Percentiles rank a stretch among this genome's conserved stretches.
Conservation (phyloP, 2,797 vertebrate genomes). For the Molossus alvarezi region DNA sequence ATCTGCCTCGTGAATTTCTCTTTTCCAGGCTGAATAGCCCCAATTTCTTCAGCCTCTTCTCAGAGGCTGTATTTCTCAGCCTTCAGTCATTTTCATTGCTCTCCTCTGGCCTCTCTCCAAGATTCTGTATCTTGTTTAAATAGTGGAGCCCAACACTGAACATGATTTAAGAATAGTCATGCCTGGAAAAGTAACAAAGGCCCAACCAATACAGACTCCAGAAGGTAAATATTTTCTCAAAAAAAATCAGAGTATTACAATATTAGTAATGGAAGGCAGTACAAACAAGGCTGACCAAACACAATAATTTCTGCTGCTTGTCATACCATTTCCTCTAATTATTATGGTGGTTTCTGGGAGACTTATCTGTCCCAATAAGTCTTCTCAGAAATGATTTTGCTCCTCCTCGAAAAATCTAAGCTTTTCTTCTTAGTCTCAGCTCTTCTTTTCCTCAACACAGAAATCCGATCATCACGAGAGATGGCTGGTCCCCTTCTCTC, state of each 20-base stretch:
- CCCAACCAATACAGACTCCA: slow-evolving; percentile 64
- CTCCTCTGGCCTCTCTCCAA: slow-evolving; percentile 82
- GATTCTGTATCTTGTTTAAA: slow-evolving; percentile 83
- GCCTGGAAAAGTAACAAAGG: slow-evolving; percentile 81
- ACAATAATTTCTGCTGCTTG: slow-evolving; percentile 58
- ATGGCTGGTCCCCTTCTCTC: neutral
- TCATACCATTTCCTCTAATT: slow-evolving; percentile 59
- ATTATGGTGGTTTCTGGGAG: slow-evolving; percentile 45
- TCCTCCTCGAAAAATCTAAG: slow-evolving; percentile 36
- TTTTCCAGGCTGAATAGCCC: slow-evolving; percentile 27
- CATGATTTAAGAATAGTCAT: slow-evolving; percentile 82
- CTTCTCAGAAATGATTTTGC: slow-evolving; percentile 56
- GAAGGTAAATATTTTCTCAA: slow-evolving; percentile 79
- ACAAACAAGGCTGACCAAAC: slow-evolving; percentile 59
- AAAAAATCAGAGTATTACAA: slow-evolving; percentile 62
- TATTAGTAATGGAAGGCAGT: slow-evolving; percentile 49
- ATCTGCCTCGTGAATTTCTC: neutral
- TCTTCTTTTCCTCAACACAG: neutral
- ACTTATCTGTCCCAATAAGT: neutral
- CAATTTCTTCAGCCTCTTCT: neutral
- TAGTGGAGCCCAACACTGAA: slow-evolving; percentile 72
- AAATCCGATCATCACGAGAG: slow-evolving; percentile 53
- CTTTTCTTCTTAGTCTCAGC: neutral
- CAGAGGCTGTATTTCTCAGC: slow-evolving; percentile 64
- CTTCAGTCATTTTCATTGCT: slow-evolving; percentile 79